A percentile compares a stretch with the other conserved stretches of the same genome.
Conservation (phyloP, 2,113 vertebrate species). For the Perccottus glenii region DNA sequence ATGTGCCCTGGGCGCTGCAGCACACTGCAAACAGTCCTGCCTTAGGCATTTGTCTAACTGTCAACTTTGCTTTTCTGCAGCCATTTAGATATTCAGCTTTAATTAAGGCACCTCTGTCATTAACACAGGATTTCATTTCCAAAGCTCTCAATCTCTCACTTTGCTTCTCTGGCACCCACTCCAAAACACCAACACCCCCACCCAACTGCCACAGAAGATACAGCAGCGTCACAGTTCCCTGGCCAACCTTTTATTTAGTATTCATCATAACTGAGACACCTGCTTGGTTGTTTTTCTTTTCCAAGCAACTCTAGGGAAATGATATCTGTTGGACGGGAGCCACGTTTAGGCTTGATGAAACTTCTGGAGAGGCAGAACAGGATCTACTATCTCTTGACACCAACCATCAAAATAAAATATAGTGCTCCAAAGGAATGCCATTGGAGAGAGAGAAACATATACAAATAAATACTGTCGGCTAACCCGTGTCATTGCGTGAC, state of each 20-base stretch:
- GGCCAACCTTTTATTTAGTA: constrained; percentile 62
- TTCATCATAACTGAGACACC: constrained; percentile 65
- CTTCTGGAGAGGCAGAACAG: constrained; percentile 45
- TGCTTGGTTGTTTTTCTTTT: constrained; percentile 57
- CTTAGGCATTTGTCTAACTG: constrained; percentile 66
- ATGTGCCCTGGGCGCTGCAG: constrained; percentile 36
- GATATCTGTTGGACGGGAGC: constrained; percentile 57
- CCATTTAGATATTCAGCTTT: constrained; percentile 66
- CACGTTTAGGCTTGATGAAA: constrained; percentile 59
- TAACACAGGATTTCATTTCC: constrained; percentile 64
- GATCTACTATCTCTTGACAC: constrained; percentile 57
- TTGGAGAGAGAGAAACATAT: constrained; percentile 32
- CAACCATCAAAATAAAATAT: constrained; percentile 62
- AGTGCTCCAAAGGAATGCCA: constrained; percentile 26
- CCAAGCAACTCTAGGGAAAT: constrained; percentile 52
- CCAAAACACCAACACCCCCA: constrained; percentile 38
- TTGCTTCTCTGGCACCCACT: constrained; percentile 32
- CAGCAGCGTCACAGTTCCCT: constrained; percentile 26
- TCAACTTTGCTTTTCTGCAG: constrained; percentile 58
- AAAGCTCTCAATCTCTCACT: constrained; percentile 52
- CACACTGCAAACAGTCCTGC: constrained; percentile 33
- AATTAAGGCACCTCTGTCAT: constrained; percentile 71
- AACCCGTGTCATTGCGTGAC: constrained; percentile 37
- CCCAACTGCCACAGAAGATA: constrained; percentile 18
- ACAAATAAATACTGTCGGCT: constrained; percentile 52